Evolutionary conservation across 2,888 invertebrate species (phyloP), one percentile per base, ranked within the genome.

Genomic region (Orchesellides sinensis): DNA sequence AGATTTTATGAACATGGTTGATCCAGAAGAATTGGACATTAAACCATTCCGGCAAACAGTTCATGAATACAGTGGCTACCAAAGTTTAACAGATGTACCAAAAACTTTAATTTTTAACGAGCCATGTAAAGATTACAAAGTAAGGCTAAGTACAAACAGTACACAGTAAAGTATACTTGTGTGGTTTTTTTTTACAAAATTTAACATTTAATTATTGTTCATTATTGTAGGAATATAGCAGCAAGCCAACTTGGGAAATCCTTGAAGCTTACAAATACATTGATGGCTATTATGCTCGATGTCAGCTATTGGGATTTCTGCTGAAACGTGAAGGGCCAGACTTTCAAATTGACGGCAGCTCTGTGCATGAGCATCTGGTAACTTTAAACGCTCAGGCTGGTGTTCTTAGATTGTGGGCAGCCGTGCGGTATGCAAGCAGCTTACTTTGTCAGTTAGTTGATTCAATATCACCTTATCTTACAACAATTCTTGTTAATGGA

Each of bases 391-490:
- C 94, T 89, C 93, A 93, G 88, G 96, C 96, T n/a, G 97, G 97
- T 25, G 94, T 94, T 86, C 91, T 96, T 83, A 92, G 96, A 8
- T 95, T 96, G 90, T 97, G 97, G 97, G 94, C 95, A 86, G 97
- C 96, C 35, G 98, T 99, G 59, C 93, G 99, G 72, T 96, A 97
- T 90, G 98, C 98, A 89, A 97, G 98, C 86, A 97, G 97, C 88
- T 92, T 98, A 75, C 92, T 99, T 82, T 94, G 94, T 90, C 98
- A 99, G 90, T 95, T 97, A 75, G 98, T 99, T 10, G 99, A 99
- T 91, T 98, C 98, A 85, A 96, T 99, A 89, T 98, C 98, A 90
- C 99, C 99, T 4, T 98, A 98, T 89, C 98, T 99, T 89, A 99
- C 99, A 52, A 96, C 97, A 47, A 96, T 99, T 86, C 92, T 99